A percentile compares a stretch with the other conserved stretches of the same genome.
Conservation (phyloP, 1,140 invertebrate genomes). For the Bombus impatiens region DNA sequence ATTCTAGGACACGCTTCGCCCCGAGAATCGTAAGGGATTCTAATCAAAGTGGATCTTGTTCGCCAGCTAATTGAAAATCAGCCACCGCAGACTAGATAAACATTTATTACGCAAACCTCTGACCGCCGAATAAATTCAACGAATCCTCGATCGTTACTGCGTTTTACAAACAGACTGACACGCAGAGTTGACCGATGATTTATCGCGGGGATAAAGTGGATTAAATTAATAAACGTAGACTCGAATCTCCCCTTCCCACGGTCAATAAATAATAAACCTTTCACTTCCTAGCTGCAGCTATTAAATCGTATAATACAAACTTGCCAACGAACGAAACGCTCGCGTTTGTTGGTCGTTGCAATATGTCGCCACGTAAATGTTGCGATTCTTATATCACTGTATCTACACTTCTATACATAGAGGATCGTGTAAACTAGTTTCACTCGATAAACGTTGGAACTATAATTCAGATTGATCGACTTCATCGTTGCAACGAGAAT, state of each 20-base stretch:
- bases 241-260: not conserved
- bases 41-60: slow-evolving; percentile 40
- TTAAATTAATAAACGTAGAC: not conserved
- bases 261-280: slow-evolving; percentile 1
- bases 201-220: not conserved
- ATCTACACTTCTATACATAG: not conserved
- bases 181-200: not conserved
- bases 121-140: slow-evolving; percentile 6
- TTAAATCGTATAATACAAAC: slow-evolving; percentile 26
- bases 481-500: too few species aligned
- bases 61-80: slow-evolving; percentile 39
- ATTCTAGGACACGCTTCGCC: slow-evolving; percentile 9
- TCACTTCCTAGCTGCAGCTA: not conserved
- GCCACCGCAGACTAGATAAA: not conserved
- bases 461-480: slow-evolving; percentile 19
- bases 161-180: not conserved
- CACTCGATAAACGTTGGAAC: not conserved
- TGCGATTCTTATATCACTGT: not conserved
- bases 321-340: too few species aligned
- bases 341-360: not conserved
- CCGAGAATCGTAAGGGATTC: slow-evolving; percentile 28
- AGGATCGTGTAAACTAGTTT: slow-evolving; percentile 13
- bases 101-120: slow-evolving; percentile 16
- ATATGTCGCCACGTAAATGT: slow-evolving; percentile 5
- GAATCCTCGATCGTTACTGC: not conserved